Conservation (phyloP, 1,140 invertebrate species). For the Orchestia grillus region DNA sequence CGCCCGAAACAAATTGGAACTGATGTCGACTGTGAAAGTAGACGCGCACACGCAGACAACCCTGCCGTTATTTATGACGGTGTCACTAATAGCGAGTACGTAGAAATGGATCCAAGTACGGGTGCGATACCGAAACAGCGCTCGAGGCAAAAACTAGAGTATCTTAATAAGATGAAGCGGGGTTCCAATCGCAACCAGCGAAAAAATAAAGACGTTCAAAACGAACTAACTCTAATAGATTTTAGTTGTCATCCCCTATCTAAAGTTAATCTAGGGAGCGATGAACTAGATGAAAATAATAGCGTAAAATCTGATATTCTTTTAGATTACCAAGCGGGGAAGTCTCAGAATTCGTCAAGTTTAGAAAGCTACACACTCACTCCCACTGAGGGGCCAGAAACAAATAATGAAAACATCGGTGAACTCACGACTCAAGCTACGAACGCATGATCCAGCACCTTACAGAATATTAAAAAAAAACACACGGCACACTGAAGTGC, state of each 20-base stretch:
- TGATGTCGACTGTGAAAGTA: neutral
- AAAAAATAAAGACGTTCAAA: neutral
- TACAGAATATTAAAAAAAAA: neutral
- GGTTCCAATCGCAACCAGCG: neutral
- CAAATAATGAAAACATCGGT: neutral
- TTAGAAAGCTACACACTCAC: neutral
- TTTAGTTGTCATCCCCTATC: neutral
- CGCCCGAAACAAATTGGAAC: neutral
- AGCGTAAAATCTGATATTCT: neutral
- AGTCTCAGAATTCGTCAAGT: neutral
- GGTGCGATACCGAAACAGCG: conserved; percentile 7
- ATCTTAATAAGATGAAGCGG: neutral
- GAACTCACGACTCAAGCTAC: neutral
- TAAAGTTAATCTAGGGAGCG: neutral
- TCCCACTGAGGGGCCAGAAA: neutral
- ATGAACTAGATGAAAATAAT: neutral
- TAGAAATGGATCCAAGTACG: neutral
- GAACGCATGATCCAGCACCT: neutral
- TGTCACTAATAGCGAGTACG: neutral
- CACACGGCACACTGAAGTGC: neutral
- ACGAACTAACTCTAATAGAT: neutral
- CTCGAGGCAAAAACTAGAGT: neutral
- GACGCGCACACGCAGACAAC: neutral
- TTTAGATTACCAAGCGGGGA: neutral
- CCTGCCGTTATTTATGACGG: neutral